phyloP scores from a whole-genome alignment of 2,113 vertebrate genomes.

The Dolichallabes microphthalmus region DNA sequence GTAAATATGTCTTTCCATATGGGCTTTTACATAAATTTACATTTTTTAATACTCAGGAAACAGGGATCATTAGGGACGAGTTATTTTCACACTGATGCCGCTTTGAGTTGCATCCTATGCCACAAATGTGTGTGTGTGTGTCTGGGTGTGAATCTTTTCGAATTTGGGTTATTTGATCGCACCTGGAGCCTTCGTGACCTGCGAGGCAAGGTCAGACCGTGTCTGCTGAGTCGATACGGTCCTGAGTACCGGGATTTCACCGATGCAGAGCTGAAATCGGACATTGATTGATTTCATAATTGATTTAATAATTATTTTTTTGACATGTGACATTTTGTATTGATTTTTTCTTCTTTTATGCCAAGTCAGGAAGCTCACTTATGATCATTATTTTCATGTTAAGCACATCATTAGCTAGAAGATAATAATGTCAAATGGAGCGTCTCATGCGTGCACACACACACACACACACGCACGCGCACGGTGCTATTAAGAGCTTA shows the following conservation, averaged over 20 bases:
- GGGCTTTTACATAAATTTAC: slow-evolving; percentile 80
- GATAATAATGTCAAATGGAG: not conserved
- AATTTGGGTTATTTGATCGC: not conserved
- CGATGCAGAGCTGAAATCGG: not conserved
- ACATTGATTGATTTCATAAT: not conserved
- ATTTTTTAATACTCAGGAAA: slow-evolving; percentile 79
- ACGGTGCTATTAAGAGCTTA: not conserved
- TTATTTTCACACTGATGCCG: slow-evolving; percentile 54
- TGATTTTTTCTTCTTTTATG: not conserved
- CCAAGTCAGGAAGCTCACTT: not conserved
- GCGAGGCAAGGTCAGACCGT: not conserved
- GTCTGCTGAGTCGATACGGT: not conserved
- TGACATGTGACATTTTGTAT: not conserved
- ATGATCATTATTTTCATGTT: slow-evolving; percentile 24
- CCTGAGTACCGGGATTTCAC: not conserved
- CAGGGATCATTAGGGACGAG: slow-evolving; percentile 71
- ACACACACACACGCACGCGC: not conserved
- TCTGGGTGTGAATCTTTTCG: not conserved
- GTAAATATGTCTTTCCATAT: slow-evolving; percentile 81
- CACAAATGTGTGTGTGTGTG: not conserved
- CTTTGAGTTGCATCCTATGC: not conserved
- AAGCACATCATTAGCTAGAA: slow-evolving; percentile 12
- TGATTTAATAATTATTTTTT: not conserved
- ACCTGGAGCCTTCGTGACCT: not conserved
- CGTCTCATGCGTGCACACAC: not conserved